Percentiles rank a stretch among this genome's conserved stretches.
phyloP scores from a whole-genome alignment of 2,797 vertebrate species.

The Potorous gilbertii region DNA sequence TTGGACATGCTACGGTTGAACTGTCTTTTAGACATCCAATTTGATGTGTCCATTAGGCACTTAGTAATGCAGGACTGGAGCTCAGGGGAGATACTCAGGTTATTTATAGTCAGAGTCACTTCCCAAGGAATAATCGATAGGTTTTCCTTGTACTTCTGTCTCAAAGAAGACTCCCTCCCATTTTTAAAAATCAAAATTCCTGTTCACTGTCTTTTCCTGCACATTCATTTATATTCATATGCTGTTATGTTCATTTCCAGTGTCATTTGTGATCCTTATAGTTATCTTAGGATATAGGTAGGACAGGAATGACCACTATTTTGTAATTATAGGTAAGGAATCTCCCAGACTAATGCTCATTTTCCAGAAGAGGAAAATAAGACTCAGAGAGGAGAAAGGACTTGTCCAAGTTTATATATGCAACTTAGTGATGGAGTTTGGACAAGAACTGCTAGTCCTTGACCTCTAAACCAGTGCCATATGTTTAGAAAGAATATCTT shows the following conservation, averaged over 20 bases:
- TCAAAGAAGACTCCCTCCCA: neutral
- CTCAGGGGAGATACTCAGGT: neutral
- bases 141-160: neutral
- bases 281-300: neutral
- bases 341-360: neutral
- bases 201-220: neutral
- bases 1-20: slow-evolving; percentile 43
- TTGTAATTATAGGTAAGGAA: neutral
- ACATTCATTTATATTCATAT: neutral
- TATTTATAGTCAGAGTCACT: neutral
- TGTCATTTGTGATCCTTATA: neutral
- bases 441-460: neutral
- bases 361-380: neutral
- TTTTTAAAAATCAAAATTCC: neutral
- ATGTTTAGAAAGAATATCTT: neutral
- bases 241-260: neutral
- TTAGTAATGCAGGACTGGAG: neutral
- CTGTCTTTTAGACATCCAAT: neutral
- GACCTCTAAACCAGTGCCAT: neutral
- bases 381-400: neutral
- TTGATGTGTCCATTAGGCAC: slow-evolving; percentile 9
- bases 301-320: neutral
- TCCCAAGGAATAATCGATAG: neutral
- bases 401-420: neutral
- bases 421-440: neutral